These are phyloP conservation scores for Marmota monax DNA, from an alignment of 2,113 vertebrate genomes.

Conservation along the genomic window DNA sequence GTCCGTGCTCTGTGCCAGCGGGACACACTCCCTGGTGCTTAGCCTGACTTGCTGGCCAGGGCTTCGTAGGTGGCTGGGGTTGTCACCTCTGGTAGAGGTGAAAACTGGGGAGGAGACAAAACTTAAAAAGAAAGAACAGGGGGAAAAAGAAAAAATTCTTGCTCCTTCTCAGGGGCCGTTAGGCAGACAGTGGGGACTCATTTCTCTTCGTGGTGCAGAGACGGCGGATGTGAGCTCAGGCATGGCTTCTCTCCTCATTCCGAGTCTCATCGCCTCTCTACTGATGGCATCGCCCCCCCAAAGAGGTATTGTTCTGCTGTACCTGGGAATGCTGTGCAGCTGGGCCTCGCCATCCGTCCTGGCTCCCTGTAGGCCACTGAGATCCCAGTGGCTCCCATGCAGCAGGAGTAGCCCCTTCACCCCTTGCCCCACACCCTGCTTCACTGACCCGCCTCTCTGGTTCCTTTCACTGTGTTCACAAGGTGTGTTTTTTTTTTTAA, in stretches of 20 bases:
- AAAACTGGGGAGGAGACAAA: background rate
- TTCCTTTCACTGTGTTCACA: background rate
- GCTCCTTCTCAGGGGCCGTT: background rate
- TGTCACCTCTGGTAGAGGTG: background rate
- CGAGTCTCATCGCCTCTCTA: background rate
- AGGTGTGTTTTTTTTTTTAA: background rate
- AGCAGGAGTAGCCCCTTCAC: fast-evolving
- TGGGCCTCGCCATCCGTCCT: fast-evolving
- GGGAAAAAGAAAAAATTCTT: background rate
- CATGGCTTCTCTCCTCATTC: fast-evolving
- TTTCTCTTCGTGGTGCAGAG: background rate
- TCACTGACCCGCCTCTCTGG: too few species aligned
- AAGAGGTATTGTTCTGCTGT: background rate
- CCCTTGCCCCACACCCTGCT: background rate
- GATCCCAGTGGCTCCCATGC: background rate
- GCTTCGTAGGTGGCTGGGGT: background rate
- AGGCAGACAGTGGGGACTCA: fast-evolving
- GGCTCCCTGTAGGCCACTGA: fast-evolving
- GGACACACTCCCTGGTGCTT: fast-evolving
- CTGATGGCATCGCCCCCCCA: fast-evolving
- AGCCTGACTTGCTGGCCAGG: background rate
- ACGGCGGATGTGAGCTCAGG: fast-evolving
- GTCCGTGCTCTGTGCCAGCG: fast-evolving
- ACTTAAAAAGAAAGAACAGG: background rate
- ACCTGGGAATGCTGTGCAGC: background rate